These are phyloP conservation scores for Drosophila fungiperda DNA, from an alignment of 2,888 invertebrate species.

Conservation along the genomic window DNA sequence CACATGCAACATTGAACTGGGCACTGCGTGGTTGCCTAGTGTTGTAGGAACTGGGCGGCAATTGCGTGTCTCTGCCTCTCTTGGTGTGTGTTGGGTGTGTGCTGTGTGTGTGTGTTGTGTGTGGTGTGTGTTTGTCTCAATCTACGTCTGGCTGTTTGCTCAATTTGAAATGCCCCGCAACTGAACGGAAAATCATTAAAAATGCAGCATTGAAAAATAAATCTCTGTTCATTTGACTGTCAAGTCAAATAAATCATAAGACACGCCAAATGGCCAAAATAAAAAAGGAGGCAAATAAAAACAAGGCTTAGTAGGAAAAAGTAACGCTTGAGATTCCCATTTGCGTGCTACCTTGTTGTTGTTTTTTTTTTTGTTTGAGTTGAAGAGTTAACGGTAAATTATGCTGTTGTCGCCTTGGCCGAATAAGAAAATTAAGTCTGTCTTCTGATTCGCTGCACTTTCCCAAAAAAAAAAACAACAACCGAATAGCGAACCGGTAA, in stretches of 20 bases:
- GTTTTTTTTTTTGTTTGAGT: slow-evolving; percentile 24
- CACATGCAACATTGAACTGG: slow-evolving; percentile 32
- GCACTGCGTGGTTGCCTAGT: slow-evolving; percentile 8
- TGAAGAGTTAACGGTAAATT: slow-evolving; percentile 78
- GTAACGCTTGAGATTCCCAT: slow-evolving; percentile 36
- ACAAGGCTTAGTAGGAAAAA: slow-evolving; percentile 38
- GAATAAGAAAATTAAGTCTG: slow-evolving; percentile 25
- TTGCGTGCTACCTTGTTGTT: slow-evolving; percentile 56
- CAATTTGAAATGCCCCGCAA: slow-evolving; percentile 50
- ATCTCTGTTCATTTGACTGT: slow-evolving; percentile 79
- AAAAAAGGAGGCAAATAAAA: not conserved
- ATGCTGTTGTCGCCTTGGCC: slow-evolving; percentile 72
- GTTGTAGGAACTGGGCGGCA: slow-evolving; percentile 48
- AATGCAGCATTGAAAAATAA: slow-evolving; percentile 73
- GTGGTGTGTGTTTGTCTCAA: slow-evolving; percentile 27
- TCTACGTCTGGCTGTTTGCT: slow-evolving; percentile 46
- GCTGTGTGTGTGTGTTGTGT: slow-evolving; percentile 10
- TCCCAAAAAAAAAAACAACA: slow-evolving; percentile 54
- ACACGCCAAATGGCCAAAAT: slow-evolving; percentile 70
- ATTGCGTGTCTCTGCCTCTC: slow-evolving; percentile 50
- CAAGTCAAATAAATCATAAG: slow-evolving; percentile 79
- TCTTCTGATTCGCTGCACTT: slow-evolving; percentile 62
- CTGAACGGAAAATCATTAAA: slow-evolving; percentile 72
- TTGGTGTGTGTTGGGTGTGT: not conserved
- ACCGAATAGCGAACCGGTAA: slow-evolving; percentile 40